Evolutionary conservation across 2,113 vertebrate species (phyloP).

Genomic region (Corydoras sp.): DNA sequence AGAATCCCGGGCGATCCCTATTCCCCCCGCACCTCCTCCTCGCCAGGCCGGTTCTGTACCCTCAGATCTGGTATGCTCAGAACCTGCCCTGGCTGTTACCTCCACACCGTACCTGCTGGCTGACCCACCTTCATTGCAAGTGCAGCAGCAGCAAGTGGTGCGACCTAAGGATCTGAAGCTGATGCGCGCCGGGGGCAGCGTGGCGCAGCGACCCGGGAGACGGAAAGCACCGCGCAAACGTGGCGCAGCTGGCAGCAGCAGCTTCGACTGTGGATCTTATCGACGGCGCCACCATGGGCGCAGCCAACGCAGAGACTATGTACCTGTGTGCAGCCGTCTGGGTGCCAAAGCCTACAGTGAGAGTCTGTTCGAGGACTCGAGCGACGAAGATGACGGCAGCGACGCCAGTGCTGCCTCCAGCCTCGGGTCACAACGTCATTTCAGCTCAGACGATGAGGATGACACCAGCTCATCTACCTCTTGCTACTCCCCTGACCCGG

Average conservation of each 20-base stretch:
- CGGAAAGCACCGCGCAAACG: constrained; percentile 70
- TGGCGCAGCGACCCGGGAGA: constrained; percentile 63
- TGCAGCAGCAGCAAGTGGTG: constrained; percentile 77
- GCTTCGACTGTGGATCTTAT: constrained; percentile 72
- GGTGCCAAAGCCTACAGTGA: constrained; percentile 74
- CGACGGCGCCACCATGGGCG: constrained; percentile 66
- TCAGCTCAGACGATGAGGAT: constrained; percentile 72
- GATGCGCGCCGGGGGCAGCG: constrained; percentile 58
- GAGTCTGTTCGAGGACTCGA: constrained; percentile 79
- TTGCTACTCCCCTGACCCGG: constrained; percentile 76
- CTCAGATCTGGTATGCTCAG: constrained; percentile 65
- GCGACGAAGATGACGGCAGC: constrained; percentile 78
- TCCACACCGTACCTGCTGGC: constrained; percentile 63
- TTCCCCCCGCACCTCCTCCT: constrained; percentile 68
- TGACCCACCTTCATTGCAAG: constrained; percentile 60
- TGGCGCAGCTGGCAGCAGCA: constrained; percentile 66
- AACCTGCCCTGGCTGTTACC: constrained; percentile 63
- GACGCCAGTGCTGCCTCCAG: constrained; percentile 82
- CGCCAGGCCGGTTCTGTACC: constrained; percentile 67
- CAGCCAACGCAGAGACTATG: constrained; percentile 69
- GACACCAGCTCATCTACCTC: constrained; percentile 81
- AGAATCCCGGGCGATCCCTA: constrained; percentile 49
- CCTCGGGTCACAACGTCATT: constrained; percentile 75
- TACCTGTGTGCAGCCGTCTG: constrained; percentile 70
- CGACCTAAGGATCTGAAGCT: constrained; percentile 82